A percentile compares a stretch with the other conserved stretches of the same genome.
Evolutionary conservation across 2,113 vertebrate species (phyloP).

Genomic region (Saguinus imperator): DNA sequence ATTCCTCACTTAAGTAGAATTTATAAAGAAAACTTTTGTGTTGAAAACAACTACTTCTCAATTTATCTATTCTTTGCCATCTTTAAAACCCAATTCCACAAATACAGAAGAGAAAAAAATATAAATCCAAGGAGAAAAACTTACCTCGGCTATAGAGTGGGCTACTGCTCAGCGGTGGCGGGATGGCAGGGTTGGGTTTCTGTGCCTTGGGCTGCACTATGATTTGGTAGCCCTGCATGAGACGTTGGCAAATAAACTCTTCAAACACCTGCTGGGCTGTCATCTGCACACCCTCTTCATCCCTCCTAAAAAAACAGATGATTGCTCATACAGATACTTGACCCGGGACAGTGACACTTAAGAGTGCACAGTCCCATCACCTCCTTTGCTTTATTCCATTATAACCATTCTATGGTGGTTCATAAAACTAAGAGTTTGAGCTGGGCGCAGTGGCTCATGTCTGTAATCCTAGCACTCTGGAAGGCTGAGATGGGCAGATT

Average conservation of each 20-base stretch:
- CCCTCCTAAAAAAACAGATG: conserved; percentile 85
- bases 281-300: conserved; percentile 94
- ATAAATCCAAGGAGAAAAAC: conserved; percentile 32
- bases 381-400: not conserved
- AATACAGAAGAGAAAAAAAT: not conserved
- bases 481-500: too few relatives aligned
- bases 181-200: conserved; percentile 84
- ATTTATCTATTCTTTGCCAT: not conserved
- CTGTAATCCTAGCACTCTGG: too few relatives aligned
- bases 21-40: not conserved
- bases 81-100: not conserved
- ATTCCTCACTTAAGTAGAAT: conserved; percentile 19
- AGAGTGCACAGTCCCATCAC: not conserved
- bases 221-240: conserved; percentile 99
- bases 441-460: too few relatives aligned
- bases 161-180: conserved; percentile 95
- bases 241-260: conserved; percentile 97
- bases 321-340: not conserved
- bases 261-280: conserved; percentile 97
- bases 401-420: not conserved
- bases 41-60: not conserved
- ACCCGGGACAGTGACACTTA: not conserved
- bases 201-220: conserved; percentile 93
- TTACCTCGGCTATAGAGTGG: conserved; percentile 96
- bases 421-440: not conserved